Percentiles rank a stretch among this genome's conserved stretches.
These are phyloP conservation scores for Alethe diademata DNA, from an alignment of 2,113 vertebrate genomes.

Conservation along the genomic window DNA sequence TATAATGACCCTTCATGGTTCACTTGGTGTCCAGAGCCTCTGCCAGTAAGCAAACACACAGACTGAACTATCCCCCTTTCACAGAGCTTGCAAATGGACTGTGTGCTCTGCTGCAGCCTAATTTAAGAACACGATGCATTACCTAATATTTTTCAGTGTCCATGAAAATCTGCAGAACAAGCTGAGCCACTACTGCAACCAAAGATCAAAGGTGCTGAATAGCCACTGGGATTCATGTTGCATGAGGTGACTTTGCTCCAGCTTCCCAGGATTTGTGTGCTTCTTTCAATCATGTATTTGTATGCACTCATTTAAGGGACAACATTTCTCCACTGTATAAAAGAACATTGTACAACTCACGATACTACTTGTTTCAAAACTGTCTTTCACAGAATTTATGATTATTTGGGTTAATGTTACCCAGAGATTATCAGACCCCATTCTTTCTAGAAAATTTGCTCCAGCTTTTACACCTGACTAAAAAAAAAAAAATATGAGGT, in stretches of 20 bases:
- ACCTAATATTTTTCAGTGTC: background rate
- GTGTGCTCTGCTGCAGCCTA: background rate
- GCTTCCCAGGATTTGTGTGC: background rate
- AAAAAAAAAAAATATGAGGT: background rate
- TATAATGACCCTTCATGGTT: background rate
- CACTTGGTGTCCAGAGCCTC: background rate
- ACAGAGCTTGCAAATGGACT: background rate
- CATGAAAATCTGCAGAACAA: background rate
- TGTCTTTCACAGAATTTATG: background rate
- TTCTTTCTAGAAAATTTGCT: background rate
- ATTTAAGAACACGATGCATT: background rate
- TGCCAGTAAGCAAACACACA: background rate
- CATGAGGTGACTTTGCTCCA: background rate
- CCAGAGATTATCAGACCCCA: background rate
- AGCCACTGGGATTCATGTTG: accelerated
- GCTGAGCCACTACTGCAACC: background rate
- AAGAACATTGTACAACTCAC: background rate
- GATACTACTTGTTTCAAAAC: background rate
- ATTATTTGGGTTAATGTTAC: background rate
- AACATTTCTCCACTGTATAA: background rate
- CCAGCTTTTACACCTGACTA: background rate
- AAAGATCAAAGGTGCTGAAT: background rate
- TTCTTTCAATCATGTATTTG: background rate
- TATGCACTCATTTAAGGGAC: background rate
- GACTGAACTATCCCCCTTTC: background rate